Percentiles rank a stretch among this genome's conserved stretches.
Conservation (phyloP, 2,888 invertebrate genomes). For the Ceraclea dissimilis region DNA sequence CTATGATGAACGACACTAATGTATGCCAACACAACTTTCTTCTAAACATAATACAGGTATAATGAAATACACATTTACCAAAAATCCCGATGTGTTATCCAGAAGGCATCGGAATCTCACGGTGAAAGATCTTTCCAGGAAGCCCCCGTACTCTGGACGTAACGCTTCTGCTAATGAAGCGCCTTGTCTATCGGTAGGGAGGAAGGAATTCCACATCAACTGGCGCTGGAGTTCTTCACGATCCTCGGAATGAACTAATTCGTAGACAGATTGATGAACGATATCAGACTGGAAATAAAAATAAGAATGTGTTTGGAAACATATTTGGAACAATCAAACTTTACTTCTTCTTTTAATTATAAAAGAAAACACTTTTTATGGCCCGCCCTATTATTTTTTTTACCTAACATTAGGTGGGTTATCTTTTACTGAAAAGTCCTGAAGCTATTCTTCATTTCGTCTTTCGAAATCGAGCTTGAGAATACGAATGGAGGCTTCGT, state of each 20-base stretch:
- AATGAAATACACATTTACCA: constrained; percentile 51
- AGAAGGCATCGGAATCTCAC: constrained; percentile 97
- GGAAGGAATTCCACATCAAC: constrained; percentile 89
- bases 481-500: no score
- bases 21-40: no score
- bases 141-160: constrained; percentile 79
- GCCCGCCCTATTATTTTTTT: no score
- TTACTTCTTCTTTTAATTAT: no score
- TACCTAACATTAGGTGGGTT: background rate
- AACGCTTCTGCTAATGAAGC: constrained; percentile 79
- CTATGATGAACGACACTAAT: no score
- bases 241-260: constrained; percentile 98
- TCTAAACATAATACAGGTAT: no score
- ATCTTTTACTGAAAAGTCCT: no score
- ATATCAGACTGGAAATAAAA: constrained; percentile 85
- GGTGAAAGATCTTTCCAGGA: constrained; percentile 93
- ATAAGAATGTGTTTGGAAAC: background rate
- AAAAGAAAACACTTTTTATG: constrained; percentile 1
- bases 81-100: constrained; percentile 98
- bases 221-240: constrained; percentile 94
- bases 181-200: constrained; percentile 70
- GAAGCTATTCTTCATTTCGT: no score
- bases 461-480: no score
- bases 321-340: no score
- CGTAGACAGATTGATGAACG: constrained; percentile 98